Percentiles rank a stretch among this genome's conserved stretches.
Conservation (phyloP, 1,140 invertebrate genomes). For the Drosophila sproati region DNA sequence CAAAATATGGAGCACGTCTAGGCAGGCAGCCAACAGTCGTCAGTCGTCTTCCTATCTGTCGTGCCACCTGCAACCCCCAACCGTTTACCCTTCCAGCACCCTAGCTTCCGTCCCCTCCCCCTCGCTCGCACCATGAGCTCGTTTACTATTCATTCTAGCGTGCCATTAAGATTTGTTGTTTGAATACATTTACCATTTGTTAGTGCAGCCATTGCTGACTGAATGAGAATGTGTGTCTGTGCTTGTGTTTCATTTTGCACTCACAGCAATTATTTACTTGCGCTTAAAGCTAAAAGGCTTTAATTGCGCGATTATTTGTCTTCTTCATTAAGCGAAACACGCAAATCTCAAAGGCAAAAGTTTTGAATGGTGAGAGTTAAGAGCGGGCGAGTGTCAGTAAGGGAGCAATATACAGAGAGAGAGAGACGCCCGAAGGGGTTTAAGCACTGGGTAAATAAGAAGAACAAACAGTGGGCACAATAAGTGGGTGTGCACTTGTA, state of each 20-base stretch:
- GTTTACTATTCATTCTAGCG: conserved; percentile 82
- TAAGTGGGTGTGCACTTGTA: conserved; percentile 39
- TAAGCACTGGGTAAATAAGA: background rate
- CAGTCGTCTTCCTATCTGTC: conserved; percentile 40
- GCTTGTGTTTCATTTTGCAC: conserved; percentile 68
- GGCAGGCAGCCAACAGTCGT: conserved; percentile 44
- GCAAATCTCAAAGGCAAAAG: conserved; percentile 80
- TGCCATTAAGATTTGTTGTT: conserved; percentile 83
- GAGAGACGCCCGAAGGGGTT: background rate
- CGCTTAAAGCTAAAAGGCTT: conserved; percentile 84
- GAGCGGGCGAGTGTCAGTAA: conserved; percentile 4
- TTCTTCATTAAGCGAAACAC: conserved; percentile 84
- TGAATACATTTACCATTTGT: conserved; percentile 83
- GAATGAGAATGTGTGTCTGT: conserved; percentile 39
- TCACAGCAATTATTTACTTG: conserved; percentile 84
- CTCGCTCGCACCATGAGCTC: conserved; percentile 41
- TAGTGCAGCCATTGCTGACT: conserved; percentile 63
- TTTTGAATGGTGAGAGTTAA: conserved; percentile 26
- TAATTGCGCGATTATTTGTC: conserved; percentile 84
- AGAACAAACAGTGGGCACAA: conserved; percentile 47
- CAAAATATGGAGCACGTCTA: conserved; percentile 4
- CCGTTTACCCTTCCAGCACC: conserved; percentile 32
- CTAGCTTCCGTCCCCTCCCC: background rate
- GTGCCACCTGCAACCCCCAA: conserved; percentile 40
- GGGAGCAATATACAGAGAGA: conserved; percentile 1